phyloP scores from a whole-genome alignment of 2,113 vertebrate species.

The Tamias sibiricus region DNA sequence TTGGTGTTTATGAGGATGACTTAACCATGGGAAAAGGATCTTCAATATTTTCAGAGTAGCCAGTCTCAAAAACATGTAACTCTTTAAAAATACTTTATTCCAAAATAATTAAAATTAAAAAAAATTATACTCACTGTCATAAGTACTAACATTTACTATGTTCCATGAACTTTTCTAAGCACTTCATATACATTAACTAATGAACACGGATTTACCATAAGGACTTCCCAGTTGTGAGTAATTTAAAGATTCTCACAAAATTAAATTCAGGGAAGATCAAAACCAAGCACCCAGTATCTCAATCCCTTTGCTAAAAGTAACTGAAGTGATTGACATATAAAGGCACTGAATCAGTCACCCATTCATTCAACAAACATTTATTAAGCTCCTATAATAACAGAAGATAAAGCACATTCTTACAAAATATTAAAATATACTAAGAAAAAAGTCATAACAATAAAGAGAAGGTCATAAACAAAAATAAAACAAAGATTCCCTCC shows the following conservation, averaged over 20 bases:
- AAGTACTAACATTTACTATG: not conserved
- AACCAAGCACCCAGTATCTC: not conserved
- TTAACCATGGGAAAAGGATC: not conserved
- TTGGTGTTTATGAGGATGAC: not conserved
- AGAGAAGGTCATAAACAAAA: not conserved
- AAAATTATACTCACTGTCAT: not conserved
- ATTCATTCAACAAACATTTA: not conserved
- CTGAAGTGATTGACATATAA: not conserved
- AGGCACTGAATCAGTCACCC: not conserved
- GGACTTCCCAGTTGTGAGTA: not conserved
- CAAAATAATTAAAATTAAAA: not conserved
- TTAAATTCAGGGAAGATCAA: not conserved
- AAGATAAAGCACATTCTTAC: not conserved
- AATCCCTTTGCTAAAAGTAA: not conserved
- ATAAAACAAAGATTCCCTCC: not conserved
- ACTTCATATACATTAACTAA: not conserved
- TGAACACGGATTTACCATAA: not conserved
- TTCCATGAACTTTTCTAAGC: not conserved
- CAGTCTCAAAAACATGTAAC: not conserved
- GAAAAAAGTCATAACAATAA: not conserved
- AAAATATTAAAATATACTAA: not conserved
- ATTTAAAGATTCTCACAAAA: not conserved
- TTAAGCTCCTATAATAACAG: not conserved
- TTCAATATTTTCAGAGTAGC: not conserved
- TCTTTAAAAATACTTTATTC: not conserved